Base-by-base conservation (phyloP, 2,888 invertebrate genomes). In the Argyresthia albistria region DNA sequence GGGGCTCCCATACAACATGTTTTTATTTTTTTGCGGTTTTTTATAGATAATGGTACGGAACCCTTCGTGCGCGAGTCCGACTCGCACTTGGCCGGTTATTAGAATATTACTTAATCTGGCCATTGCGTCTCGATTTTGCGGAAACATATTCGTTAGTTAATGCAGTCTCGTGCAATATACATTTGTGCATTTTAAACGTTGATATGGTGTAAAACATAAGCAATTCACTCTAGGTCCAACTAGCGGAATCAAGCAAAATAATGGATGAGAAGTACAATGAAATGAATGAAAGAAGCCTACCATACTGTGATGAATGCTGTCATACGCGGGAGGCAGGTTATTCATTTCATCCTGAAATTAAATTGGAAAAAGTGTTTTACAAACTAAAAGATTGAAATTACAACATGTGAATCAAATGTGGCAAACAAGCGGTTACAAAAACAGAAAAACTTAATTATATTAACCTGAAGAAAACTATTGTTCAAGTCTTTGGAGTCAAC, bases 221-320 rank as follows among this genome's bases (percentile, higher is more conserved):
- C 25, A 25, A 25, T 4, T 25, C 25, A 25, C 25, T 25, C n/a
- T n/a, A n/a, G n/a, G n/a, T n/a, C n/a, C n/a, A n/a, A 25, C 25
- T 4, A 25, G 25, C 25, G 6, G 3, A 25, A 25, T 25, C 25
- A 25, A 25, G 25, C 25, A 25, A 9, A 39, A 39, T 39, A 39
- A 39, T 39, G 39, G 8, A 39, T 39, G 39, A 39, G 8, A 39
- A 9, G 9, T n/a, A n/a, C 25, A 25, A 25, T 39, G 39, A 6
- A 3, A 8, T 14, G 47, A 50, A 36, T 43, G 46, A 54, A 56
- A 53, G n/a, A 64, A 59, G 77, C 80, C 88, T 91, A 94, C 94
- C 92, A 92, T 90, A 80, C 93, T 92, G 66, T 93, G 93, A 67
- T 91, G 91, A 65, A 92, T 91, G 78, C 92, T 91, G 81, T 89